These are phyloP conservation scores for Lateolabrax maculatus DNA, from an alignment of 2,797 vertebrate species.

Conservation along the genomic window DNA sequence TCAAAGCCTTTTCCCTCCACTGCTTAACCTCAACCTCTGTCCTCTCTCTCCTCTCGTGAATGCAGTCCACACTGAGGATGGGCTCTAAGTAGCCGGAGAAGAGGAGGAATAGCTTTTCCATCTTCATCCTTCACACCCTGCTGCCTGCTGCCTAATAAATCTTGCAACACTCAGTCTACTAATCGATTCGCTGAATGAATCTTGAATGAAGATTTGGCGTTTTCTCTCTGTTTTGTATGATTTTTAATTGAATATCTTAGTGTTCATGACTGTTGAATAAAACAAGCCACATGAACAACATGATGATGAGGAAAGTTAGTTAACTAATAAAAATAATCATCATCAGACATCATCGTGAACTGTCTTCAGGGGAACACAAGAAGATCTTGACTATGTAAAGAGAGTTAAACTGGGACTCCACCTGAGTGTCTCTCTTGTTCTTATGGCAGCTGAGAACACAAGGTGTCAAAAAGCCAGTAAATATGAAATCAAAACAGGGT, in stretches of 20 bases:
- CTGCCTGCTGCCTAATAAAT: not conserved
- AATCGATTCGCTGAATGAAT: no score
- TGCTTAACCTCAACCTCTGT: not conserved
- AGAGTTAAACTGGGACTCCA: not conserved
- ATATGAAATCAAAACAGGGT: not conserved
- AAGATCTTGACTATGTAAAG: not conserved
- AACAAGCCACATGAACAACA: not conserved
- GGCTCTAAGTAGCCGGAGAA: constrained; percentile 15
- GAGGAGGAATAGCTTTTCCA: constrained; percentile 13
- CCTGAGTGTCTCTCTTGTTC: not conserved
- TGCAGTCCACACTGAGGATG: constrained; percentile 31
- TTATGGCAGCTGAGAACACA: no score
- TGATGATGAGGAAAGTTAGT: not conserved
- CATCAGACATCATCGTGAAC: not conserved
- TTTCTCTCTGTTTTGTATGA: not conserved
- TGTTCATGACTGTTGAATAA: not conserved
- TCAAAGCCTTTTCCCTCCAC: not conserved
- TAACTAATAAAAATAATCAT: not conserved
- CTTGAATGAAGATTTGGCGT: not conserved
- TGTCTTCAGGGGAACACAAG: not conserved
- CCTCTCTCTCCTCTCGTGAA: constrained; percentile 2
- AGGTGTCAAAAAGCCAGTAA: not conserved
- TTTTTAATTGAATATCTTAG: not conserved
- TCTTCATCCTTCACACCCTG: constrained; percentile 1
- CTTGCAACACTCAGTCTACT: not conserved